Evolutionary conservation across 2,888 invertebrate species (phyloP), one percentile per base, ranked within the genome.

Genomic region (Alviniconcha strummeri): DNA sequence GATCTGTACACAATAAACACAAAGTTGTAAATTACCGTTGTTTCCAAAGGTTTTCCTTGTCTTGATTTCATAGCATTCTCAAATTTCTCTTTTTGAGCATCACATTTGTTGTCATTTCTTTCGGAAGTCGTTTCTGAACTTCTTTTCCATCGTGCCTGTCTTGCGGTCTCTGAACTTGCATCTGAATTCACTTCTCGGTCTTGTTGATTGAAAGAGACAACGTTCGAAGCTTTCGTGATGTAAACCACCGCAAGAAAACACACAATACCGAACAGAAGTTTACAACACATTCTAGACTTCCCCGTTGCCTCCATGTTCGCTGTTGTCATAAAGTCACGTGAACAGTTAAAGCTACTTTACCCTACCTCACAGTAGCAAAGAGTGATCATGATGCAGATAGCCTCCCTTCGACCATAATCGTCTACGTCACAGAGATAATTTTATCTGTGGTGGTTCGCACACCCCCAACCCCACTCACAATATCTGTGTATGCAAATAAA

Each of bases 251-350:
- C 54, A 54, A 76, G 36, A 19, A 82, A 17, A 67, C 75, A 82
- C 76, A 82, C 76, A 15, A 71, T 69, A 69, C 67, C 15, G 55
- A 67, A 76, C 7, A 71, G 60, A 82, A 82, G 71, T 81, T 74
- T 57, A 55, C 72, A 74, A 11, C 36, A 81, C 81, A 81, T 74
- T 57, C 69, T 80, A n/a, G 57, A 71, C 60, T 72, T 74, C 77
- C 54, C 19, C 52, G 76, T 64, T n/a, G 36, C 52, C 82, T 76
- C 75, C 77, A 77, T 82, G 82, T 77, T 77, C 67, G 82, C 82
- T 82, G 82, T 82, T 82, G 82, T 82, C 82, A 76, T 54, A 60
- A 67, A 36, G 77, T 82, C 82, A 82, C 82, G 82, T 82, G 82
- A 82, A 67, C 36, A 15, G 19, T 69, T 69, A 7, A 69, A 15